Evolutionary conservation across 1,140 invertebrate species (phyloP), one percentile per base, ranked within the genome.

Genomic region (Laupala kohalensis): DNA sequence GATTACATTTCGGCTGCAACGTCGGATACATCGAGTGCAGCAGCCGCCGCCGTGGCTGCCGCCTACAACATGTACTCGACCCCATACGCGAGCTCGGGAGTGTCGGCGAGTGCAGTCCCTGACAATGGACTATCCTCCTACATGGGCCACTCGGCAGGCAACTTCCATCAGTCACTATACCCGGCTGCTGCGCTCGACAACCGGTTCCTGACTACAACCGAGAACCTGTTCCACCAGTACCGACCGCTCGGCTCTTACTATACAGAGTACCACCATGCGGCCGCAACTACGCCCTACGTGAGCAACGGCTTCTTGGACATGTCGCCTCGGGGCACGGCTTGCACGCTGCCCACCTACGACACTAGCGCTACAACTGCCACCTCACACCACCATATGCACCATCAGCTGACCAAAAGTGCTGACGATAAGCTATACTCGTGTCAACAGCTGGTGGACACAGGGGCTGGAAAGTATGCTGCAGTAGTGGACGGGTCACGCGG

Each of bases 191-290:
- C 88, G 4, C 81, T 90, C 75, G 90, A 91, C 76, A 91, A 91
- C 76, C 85, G 90, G 77, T 92, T 91, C 77, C 79, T 91, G 23
- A 84, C 89, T 19, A 84, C 89, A 12, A 89, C 91, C 6, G 92
- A 94, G 75, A 94, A 94, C 77, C 83, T 94, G 71, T 93, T 95
- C 80, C 90, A 90, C 79, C 91, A 94, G 78, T 94, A 94, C 80
- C 86, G 92, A 63, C 90, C 92, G 0, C 78, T 91, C 2, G 86
- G 88, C 24, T 86, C 87, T 2, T 92, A 92, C 76, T 93, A 92
- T 75, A 86, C 89, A 0, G 89, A 92, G 25, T 94, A 94, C 77
- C 90, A 91, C 73, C 86, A 87, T 74, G 78, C 84, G 64, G 77
- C 84, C 0, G 78, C 86, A 0, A 78, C 84, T 1, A 84, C 85